Percentiles rank a stretch among this genome's conserved stretches.
Evolutionary conservation across 2,113 vertebrate species (phyloP).

Genomic region (Anarhynchus alexandrinus): DNA sequence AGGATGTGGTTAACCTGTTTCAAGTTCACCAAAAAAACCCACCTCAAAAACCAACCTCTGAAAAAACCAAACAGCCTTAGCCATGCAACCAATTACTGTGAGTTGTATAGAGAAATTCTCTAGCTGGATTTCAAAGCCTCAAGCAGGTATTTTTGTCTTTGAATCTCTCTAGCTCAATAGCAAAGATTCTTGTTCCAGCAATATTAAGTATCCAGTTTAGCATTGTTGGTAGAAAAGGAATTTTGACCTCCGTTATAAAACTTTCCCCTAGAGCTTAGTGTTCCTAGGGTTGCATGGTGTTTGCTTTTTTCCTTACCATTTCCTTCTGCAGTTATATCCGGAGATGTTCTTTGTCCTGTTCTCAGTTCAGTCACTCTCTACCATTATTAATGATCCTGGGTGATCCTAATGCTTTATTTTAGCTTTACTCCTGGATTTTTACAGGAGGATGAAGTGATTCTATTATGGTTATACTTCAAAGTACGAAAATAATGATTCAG

Average conservation of each 20-base stretch:
- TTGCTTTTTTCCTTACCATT: neutral
- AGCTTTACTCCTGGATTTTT: neutral
- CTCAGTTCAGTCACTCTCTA: neutral
- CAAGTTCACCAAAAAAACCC: neutral
- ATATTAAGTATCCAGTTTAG: neutral
- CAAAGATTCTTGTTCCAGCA: neutral
- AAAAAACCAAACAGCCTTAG: neutral
- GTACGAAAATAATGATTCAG: conserved; percentile 2
- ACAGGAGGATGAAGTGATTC: neutral
- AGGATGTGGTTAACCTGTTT: neutral
- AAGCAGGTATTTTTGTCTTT: neutral
- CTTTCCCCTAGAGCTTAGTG: neutral
- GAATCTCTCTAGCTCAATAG: neutral
- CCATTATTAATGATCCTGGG: neutral
- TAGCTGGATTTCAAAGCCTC: neutral
- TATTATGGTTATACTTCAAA: neutral
- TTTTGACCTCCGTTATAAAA: neutral
- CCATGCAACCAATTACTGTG: neutral
- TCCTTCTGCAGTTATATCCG: neutral
- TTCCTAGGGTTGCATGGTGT: neutral
- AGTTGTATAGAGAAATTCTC: neutral
- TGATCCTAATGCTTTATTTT: neutral
- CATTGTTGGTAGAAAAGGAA: neutral
- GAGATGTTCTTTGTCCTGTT: neutral
- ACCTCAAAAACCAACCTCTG: neutral